These are phyloP conservation scores for Antigone vipio DNA, from an alignment of 2,113 vertebrate genomes.

Conservation along the genomic window DNA sequence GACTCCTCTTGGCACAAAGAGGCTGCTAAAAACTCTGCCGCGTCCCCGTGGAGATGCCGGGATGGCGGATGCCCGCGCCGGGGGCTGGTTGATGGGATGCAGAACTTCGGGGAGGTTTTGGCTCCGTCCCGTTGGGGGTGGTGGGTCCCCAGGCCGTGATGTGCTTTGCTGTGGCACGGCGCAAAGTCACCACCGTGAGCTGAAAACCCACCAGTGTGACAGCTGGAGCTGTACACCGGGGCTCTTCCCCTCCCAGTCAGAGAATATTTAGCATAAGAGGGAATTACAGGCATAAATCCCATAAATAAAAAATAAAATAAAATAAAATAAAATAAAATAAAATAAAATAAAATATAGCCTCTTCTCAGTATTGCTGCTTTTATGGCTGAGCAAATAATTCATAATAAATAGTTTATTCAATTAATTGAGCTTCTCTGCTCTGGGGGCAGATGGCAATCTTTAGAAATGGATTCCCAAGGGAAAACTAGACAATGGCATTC, in stretches of 20 bases:
- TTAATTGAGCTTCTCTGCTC: slow-evolving; percentile 26
- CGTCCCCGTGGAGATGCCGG: rapidly evolving
- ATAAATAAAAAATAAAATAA: neutral
- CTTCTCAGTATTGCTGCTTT: neutral
- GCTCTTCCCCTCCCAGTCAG: neutral
- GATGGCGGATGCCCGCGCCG: rapidly evolving
- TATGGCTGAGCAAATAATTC: neutral
- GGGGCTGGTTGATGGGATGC: neutral
- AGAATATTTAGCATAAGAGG: neutral
- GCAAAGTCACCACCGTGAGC: rapidly evolving
- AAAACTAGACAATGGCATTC: slow-evolving; percentile 8
- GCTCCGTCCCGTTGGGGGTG: neutral
- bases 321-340: neutral
- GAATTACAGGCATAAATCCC: neutral
- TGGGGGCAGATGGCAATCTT: neutral
- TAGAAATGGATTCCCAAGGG: neutral
- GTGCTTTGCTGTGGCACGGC: rapidly evolving
- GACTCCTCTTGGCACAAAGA: neutral
- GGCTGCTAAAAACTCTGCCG: neutral
- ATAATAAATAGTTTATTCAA: slow-evolving; percentile 15
- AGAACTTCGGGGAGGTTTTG: neutral
- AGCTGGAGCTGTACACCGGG: neutral
- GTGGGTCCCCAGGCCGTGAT: rapidly evolving
- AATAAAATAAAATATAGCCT: neutral
- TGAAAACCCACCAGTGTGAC: neutral